Conservation (phyloP, 2,888 invertebrate genomes). For the Pelosia muscerda region DNA sequence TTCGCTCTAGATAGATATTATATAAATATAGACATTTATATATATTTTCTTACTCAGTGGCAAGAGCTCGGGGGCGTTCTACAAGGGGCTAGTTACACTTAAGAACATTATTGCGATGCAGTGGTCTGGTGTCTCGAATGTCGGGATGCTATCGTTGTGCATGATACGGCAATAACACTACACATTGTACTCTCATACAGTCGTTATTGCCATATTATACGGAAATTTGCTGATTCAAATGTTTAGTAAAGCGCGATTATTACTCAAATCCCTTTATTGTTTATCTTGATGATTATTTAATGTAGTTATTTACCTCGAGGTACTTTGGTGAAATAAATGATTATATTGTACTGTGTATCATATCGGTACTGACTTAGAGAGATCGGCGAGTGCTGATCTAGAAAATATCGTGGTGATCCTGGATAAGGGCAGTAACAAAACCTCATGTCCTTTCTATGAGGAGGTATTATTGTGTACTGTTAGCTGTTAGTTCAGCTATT, state of each 20-base stretch:
- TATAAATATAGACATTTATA: not conserved
- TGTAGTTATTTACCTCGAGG: not conserved
- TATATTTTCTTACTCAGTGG: constrained; percentile 41
- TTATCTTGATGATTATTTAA: constrained; percentile 15
- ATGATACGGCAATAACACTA: constrained; percentile 72
- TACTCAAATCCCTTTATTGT: constrained; percentile 35
- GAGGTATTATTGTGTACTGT: too few species aligned
- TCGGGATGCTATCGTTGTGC: constrained; percentile 58
- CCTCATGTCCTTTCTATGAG: not conserved
- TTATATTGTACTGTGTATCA: not conserved
- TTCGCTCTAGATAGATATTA: constrained; percentile 24
- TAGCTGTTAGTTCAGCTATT: too few species aligned
- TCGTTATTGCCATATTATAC: constrained; percentile 62
- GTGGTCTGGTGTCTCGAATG: constrained; percentile 57
- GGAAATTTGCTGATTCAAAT: constrained; percentile 53
- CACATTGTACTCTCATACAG: constrained; percentile 65
- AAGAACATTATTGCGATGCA: constrained; percentile 72
- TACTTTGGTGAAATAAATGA: not conserved
- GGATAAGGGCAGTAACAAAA: too few species aligned
- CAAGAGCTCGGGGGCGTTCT: constrained; percentile 50
- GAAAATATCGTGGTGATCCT: too few species aligned
- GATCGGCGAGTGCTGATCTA: too few species aligned
- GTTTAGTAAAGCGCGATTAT: constrained; percentile 52
- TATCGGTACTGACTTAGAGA: too few species aligned
- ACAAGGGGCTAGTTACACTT: constrained; percentile 67